These are phyloP conservation scores for Andrena praecox DNA, from an alignment of 2,888 invertebrate species.

Conservation along the genomic window DNA sequence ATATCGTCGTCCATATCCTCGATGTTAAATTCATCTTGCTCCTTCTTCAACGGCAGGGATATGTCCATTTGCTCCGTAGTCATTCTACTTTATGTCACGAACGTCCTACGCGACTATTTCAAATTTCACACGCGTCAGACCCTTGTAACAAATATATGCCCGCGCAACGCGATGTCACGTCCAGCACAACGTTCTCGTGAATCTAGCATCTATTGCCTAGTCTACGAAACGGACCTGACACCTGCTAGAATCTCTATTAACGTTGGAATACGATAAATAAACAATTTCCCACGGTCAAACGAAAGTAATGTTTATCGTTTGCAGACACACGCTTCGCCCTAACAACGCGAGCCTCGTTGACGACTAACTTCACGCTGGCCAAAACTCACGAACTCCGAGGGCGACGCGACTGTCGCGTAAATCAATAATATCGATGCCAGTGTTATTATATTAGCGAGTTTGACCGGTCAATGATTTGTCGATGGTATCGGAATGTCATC, in stretches of 20 bases:
- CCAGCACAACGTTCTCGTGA: conserved; percentile 3
- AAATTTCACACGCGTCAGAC: conserved; percentile 23
- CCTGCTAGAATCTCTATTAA: neutral
- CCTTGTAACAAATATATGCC: conserved; percentile 41
- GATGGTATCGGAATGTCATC: neutral
- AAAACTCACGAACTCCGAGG: neutral
- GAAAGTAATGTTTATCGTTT: conserved; percentile 24
- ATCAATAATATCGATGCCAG: neutral
- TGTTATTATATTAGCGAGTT: neutral
- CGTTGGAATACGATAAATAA: conserved; percentile 5
- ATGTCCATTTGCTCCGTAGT: conserved; percentile 75
- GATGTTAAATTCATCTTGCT: conserved; percentile 40
- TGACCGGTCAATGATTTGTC: neutral
- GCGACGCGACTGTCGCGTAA: neutral
- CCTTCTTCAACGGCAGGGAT: conserved; percentile 56
- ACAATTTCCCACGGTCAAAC: neutral
- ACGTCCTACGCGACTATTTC: conserved; percentile 31
- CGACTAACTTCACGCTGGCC: conserved; percentile 42
- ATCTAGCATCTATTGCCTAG: neutral
- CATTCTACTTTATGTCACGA: conserved; percentile 53
- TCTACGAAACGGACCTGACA: neutral
- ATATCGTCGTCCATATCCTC: conserved; percentile 57
- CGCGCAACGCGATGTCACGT: conserved; percentile 21
- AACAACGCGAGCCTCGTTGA: conserved; percentile 12
- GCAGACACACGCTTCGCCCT: conserved; percentile 1